phyloP scores from a whole-genome alignment of 2,113 vertebrate species.

The Maccullochella peelii region DNA sequence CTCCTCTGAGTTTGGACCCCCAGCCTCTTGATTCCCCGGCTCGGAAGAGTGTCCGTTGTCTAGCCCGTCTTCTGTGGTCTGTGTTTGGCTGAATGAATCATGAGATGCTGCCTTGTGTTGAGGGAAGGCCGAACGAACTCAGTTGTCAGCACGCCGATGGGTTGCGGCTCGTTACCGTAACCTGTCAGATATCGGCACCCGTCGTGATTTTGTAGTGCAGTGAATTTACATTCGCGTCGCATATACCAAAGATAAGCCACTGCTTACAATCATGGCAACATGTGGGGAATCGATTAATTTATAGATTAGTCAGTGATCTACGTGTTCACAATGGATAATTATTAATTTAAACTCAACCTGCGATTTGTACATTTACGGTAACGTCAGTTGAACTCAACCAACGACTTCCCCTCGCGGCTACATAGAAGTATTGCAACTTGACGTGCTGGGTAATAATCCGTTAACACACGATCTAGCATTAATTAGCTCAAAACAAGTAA shows the following conservation, averaged over 20 bases:
- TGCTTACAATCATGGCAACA: fast-evolving
- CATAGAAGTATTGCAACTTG: neutral
- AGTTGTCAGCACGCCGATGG: slow-evolving; percentile 11
- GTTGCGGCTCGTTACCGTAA: slow-evolving; percentile 63
- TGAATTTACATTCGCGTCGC: neutral
- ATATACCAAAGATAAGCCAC: fast-evolving
- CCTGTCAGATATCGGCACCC: neutral
- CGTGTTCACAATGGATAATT: neutral
- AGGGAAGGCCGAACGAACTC: slow-evolving; percentile 63
- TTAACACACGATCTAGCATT: fast-evolving
- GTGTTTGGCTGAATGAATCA: slow-evolving; percentile 76
- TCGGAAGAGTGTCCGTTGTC: slow-evolving; percentile 61
- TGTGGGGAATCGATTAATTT: neutral
- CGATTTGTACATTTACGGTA: slow-evolving; percentile 61
- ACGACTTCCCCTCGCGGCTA: slow-evolving; percentile 15
- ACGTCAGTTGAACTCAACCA: neutral
- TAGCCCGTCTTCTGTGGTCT: slow-evolving; percentile 44
- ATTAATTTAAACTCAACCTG: neutral
- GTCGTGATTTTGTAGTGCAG: neutral
- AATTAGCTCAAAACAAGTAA: neutral
- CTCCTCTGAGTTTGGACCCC: slow-evolving; percentile 63
- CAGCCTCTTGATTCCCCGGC: slow-evolving; percentile 60
- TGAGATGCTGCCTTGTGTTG: slow-evolving; percentile 59
- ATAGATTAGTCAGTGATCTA: neutral
- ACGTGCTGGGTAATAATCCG: neutral